Evolutionary conservation across 2,888 invertebrate genomes (phyloP), one percentile per base, ranked within the genome.

Genomic region (Lepeophtheirus nordmannii): DNA sequence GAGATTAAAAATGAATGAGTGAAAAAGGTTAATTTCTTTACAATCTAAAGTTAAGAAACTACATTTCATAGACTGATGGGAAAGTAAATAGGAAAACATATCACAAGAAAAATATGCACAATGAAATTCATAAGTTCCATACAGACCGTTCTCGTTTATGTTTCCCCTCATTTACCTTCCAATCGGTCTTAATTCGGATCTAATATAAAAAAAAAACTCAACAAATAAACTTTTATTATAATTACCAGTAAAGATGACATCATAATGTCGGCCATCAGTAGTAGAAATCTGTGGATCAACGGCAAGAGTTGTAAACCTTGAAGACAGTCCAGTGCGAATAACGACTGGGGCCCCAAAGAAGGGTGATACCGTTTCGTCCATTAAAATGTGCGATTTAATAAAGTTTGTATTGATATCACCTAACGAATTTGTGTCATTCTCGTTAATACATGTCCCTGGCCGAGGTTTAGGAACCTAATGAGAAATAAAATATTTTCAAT

Each of bases 221-320:
- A 30, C 30, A 30, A 30, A 30, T 30, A 30, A 30, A 30, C 30
- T 5, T 7, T 30, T 30, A 5, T 30, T 5, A 14, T 22, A n/a
- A 22, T 93, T 94, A 71, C 96, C 97, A 69, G 93, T 83, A 76
- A 92, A 97, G 71, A 97, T 82, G 59, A 97, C 85, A 76, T 97
- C 96, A 76, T 89, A 91, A 70, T 83, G 80, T 71, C 84, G 84
- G 56, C 87, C 87, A 74, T 87, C 87, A 71, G 89, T 82, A 1
- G 90, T 85, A 74, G 83, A 82, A 30, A 93, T 87, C 80, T 94
- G 93, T 64, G 90, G 84, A 78, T 96, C 93, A 39, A 97, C 87
- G 3, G 89, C 86, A 67, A 97, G 89, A 66, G 89, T 69, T 40
- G 69, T 70, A 68, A 70, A 69, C n/a, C 70, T 67, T 40, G 69